A percentile compares a stretch with the other conserved stretches of the same genome.
Evolutionary conservation across 2,113 vertebrate genomes (phyloP).

Genomic region (Orientallactaga bullata): DNA sequence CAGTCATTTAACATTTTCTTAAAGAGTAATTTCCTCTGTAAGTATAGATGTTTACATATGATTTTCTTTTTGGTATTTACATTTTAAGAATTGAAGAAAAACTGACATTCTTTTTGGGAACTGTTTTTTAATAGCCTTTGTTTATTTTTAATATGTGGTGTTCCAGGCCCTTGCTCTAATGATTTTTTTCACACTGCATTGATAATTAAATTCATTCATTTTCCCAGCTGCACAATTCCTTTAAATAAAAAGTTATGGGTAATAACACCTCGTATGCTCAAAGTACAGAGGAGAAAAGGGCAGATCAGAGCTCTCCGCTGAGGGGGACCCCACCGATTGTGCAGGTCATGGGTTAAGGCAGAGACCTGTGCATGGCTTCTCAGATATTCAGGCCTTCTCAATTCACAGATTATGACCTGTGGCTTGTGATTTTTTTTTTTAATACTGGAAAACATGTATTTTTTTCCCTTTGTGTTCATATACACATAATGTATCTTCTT

Average conservation of each 20-base stretch:
- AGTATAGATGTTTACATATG: constrained; percentile 82
- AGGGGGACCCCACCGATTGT: constrained; percentile 63
- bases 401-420: not conserved
- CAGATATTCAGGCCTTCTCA: not conserved
- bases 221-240: constrained; percentile 89
- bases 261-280: constrained; percentile 88
- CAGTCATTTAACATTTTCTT: constrained; percentile 89
- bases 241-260: constrained; percentile 91
- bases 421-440: constrained; percentile 12
- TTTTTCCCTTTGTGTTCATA: not conserved
- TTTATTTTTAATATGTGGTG: constrained; percentile 90
- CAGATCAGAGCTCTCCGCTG: constrained; percentile 77
- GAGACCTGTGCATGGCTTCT: constrained; percentile 10
- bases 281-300: constrained; percentile 88
- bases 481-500: constrained; percentile 12
- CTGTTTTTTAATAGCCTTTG: constrained; percentile 90
- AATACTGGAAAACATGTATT: fast-evolving
- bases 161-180: constrained; percentile 91
- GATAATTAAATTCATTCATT: constrained; percentile 95
- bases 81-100: constrained; percentile 86
- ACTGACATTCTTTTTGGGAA: constrained; percentile 85
- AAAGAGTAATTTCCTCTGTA: constrained; percentile 86
- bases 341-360: constrained; percentile 67
- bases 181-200: constrained; percentile 92
- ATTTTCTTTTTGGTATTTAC: constrained; percentile 83